Evolutionary conservation across 2,113 vertebrate species (phyloP).

Genomic region (Melanostigma gelatinosum): DNA sequence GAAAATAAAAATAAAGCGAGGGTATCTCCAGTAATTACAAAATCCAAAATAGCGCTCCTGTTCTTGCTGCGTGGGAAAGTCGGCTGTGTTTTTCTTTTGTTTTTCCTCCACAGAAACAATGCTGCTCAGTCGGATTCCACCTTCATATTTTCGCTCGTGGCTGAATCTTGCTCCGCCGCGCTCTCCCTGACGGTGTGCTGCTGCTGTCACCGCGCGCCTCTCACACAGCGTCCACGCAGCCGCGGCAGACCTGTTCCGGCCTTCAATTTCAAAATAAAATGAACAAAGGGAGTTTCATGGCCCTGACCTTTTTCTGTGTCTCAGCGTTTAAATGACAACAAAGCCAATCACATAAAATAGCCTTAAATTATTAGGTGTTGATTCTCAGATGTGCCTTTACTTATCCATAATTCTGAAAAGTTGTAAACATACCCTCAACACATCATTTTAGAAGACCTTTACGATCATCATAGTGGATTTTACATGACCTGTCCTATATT

Average conservation of each 20-base stretch:
- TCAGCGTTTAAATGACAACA: too few species aligned
- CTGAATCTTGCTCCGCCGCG: slow-evolving; percentile 52
- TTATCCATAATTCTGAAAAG: background rate
- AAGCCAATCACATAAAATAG: background rate
- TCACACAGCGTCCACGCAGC: background rate
- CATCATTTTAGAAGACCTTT: background rate
- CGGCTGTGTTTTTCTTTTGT: background rate
- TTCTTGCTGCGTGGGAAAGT: slow-evolving; percentile 22
- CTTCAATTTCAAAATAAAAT: slow-evolving; percentile 59
- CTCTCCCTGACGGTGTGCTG: slow-evolving; percentile 51
- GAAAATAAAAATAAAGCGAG: slow-evolving; percentile 29
- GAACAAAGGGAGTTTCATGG: accelerated
- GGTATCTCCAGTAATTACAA: slow-evolving; percentile 42
- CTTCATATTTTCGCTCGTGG: slow-evolving; percentile 63
- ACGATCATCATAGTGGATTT: background rate
- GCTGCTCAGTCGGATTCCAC: slow-evolving; percentile 72
- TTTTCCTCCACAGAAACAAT: slow-evolving; percentile 28
- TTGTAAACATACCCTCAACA: background rate
- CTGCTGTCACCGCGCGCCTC: slow-evolving; percentile 67
- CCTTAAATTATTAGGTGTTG: background rate
- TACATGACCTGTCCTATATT: background rate
- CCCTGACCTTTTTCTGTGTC: background rate
- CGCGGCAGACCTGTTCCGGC: slow-evolving; percentile 2
- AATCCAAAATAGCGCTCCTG: slow-evolving; percentile 48
- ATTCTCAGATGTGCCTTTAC: background rate